A percentile compares a stretch with the other conserved stretches of the same genome.
Evolutionary conservation across 2,888 invertebrate species (phyloP).

Genomic region (Geotrupes spiniger): DNA sequence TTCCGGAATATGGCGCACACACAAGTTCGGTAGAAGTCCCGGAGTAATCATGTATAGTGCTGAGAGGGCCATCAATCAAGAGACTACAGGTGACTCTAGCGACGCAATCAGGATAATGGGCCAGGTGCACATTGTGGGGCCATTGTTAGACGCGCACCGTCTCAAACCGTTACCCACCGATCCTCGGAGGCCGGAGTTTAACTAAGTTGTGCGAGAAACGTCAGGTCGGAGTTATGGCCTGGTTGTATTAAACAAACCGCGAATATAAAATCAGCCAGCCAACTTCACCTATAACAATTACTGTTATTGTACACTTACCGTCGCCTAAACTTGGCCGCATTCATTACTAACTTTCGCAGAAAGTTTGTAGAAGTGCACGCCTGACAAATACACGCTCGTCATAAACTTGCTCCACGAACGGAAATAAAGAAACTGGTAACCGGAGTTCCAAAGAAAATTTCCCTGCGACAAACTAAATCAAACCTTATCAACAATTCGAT

Average conservation of each 20-base stretch:
- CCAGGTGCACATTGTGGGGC: conserved; percentile 30
- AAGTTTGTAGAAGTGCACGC: conserved; percentile 10
- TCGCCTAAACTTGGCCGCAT: conserved; percentile 30
- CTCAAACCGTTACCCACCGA: conserved; percentile 32
- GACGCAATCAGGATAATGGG: conserved; percentile 41
- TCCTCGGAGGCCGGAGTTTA: conserved; percentile 21
- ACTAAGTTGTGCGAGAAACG: conserved; percentile 33
- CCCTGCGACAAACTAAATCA: too few relatives aligned
- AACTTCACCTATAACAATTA: conserved; percentile 44
- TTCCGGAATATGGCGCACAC: conserved; percentile 20
- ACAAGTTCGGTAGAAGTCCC: conserved; percentile 14
- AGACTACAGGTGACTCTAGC: conserved; percentile 33
- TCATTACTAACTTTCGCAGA: conserved; percentile 26
- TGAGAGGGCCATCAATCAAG: conserved; percentile 33
- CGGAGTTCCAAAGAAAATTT: too few relatives aligned
- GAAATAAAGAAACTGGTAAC: conserved; percentile 2
- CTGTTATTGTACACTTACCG: conserved; percentile 39
- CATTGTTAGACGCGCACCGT: conserved; percentile 31
- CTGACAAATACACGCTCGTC: conserved; percentile 26
- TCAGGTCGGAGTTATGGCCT: conserved; percentile 36
- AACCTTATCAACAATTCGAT: too few relatives aligned
- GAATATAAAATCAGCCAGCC: conserved; percentile 40
- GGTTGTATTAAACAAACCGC: conserved; percentile 41
- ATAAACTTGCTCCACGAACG: conserved; percentile 16
- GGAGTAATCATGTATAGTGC: conserved; percentile 34